Base-by-base conservation (phyloP, 2,888 invertebrate genomes). In the Chloroclystis v-ata region DNA sequence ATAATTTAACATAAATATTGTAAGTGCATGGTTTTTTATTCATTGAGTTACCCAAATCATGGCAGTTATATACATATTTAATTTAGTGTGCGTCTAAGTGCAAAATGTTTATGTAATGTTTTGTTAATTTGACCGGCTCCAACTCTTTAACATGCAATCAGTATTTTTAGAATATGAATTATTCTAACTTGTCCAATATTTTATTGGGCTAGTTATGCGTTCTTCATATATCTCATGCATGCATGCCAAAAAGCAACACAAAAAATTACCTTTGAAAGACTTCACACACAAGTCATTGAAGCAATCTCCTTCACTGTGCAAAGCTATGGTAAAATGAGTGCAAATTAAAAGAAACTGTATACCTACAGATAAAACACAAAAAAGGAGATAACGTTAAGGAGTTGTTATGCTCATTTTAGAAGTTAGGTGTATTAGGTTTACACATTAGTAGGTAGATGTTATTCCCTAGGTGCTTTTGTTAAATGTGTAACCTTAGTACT, bases 161-260 rank as follows among this genome's bases (percentile, higher is more conserved):
- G 26, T 26, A 24, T 24, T 26, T 26, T 9, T 8, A 26, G 26
- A 6, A 6, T 26, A 26, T 8, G 3, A 26, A 26, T 26, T 20
- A 20, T 20, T 20, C 5, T 20, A 20, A n/a, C n/a, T n/a, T n/a
- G n/a, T n/a, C n/a, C n/a, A n/a, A n/a, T n/a, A 5, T 5, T 20
- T 20, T 20, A 4, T 20, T 20, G 20, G 20, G 5, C 20, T 2
- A 5, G 20, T 20, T 2, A 20, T 2, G 20, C 5, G n/a, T n/a
- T n/a, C n/a, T 5, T 5, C 20, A 20, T 20, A 20, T 49, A 59
- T 58, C 57, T 61, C 69, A 70, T 69, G 69, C 72, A 62, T 41
- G 46, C 86, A 86, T 87, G 86, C 86, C 66, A 78, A 84, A 72
- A 85, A 85, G 85, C 84, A 83, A 84, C 75, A 82, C 69, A 77